Evolutionary conservation across 2,888 invertebrate genomes (phyloP).

Genomic region (Formica aserva): DNA sequence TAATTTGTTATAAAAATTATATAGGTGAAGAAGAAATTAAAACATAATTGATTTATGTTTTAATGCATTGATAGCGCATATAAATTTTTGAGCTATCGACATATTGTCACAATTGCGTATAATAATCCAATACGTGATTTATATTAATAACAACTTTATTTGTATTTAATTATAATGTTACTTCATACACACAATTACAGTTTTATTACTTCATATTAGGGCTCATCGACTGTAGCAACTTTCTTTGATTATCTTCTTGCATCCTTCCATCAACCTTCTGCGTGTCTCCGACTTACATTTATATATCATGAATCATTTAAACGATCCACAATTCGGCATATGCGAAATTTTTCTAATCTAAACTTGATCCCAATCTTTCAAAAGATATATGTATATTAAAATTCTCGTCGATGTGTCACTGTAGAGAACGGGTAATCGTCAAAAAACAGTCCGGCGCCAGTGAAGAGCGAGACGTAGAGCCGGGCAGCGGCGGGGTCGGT

Average conservation of each 20-base stretch:
- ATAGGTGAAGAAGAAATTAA: not conserved
- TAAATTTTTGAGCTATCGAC: not conserved
- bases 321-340: not conserved
- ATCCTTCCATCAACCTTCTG: too few species aligned
- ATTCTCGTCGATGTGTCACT: slow-evolving; percentile 28
- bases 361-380: slow-evolving; percentile 10
- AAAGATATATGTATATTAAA: slow-evolving; percentile 10
- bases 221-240: not conserved
- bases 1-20: not conserved
- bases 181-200: not conserved
- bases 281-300: not conserved
- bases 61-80: too few species aligned
- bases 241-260: not conserved
- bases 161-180: slow-evolving; percentile 11
- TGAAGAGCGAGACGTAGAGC: slow-evolving; percentile 56
- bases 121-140: not conserved
- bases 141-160: not conserved
- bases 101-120: not conserved
- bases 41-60: not conserved
- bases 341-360: not conserved
- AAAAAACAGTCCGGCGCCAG: slow-evolving; percentile 71
- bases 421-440: slow-evolving; percentile 45
- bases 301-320: slow-evolving; percentile 22
- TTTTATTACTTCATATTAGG: not conserved
- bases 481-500: slow-evolving; percentile 70